phyloP scores from a whole-genome alignment of 2,888 invertebrate genomes.

The Entomobrya proxima region DNA sequence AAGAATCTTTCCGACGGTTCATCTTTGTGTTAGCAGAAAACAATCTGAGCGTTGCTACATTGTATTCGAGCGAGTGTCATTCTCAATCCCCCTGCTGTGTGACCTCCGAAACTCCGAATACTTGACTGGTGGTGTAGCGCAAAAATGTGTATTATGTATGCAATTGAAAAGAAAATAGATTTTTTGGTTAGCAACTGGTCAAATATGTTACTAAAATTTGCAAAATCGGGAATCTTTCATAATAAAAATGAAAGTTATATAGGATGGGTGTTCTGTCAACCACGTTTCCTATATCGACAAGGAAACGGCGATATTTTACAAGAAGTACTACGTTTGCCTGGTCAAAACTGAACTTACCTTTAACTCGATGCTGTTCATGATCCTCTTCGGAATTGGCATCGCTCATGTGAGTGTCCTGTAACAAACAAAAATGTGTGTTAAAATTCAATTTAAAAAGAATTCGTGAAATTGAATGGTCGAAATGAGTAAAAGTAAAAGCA shows the following conservation, averaged over 20 bases:
- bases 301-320: too few species aligned
- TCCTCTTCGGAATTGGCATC: constrained; percentile 68
- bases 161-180: not conserved
- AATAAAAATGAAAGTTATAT: too few species aligned
- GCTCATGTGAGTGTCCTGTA: constrained; percentile 71
- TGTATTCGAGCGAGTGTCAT: not conserved
- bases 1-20: constrained; percentile 4
- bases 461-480: not conserved
- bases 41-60: not conserved
- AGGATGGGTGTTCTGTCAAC: too few species aligned
- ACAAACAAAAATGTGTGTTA: constrained; percentile 12
- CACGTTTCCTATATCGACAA: too few species aligned
- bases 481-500: too few species aligned
- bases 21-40: constrained; percentile 24
- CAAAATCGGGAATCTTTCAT: too few species aligned
- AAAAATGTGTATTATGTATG: not conserved
- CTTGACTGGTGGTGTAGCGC: constrained; percentile 2
- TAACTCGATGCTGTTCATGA: constrained; percentile 60
- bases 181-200: not conserved
- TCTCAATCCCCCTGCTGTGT: constrained; percentile 43
- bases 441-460: not conserved
- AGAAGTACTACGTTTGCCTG: too few species aligned
- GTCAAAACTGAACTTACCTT: constrained; percentile 50
- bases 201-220: too few species aligned
- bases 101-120: constrained; percentile 50